Conservation (phyloP, 2,888 invertebrate species). For the Cephus pygmeus region DNA sequence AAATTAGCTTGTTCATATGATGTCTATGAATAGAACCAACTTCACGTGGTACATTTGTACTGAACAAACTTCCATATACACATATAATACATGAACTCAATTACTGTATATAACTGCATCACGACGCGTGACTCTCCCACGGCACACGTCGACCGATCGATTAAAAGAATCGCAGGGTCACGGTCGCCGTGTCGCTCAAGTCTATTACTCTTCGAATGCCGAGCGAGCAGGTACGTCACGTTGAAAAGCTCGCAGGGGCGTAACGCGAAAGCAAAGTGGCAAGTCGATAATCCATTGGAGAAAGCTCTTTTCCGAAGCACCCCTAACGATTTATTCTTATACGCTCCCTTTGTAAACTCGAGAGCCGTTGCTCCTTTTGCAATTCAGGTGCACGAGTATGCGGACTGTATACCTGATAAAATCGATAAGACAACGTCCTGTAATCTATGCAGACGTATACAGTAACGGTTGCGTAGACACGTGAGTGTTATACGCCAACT, state of each 20-base stretch:
- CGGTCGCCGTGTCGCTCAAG: neutral
- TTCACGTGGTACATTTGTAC: too few relatives aligned
- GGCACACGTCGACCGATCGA: neutral
- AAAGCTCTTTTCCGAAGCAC: neutral
- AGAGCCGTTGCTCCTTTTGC: neutral
- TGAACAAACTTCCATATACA: too few relatives aligned
- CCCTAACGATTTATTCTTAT: neutral
- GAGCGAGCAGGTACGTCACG: neutral
- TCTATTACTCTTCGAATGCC: neutral
- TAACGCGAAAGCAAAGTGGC: neutral
- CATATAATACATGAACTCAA: too few relatives aligned
- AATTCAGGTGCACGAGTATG: neutral
- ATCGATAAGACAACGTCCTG: neutral
- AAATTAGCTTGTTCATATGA: neutral
- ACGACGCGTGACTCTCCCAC: neutral
- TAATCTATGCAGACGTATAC: neutral
- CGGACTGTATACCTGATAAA: neutral
- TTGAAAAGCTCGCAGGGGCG: neutral
- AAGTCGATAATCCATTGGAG: neutral
- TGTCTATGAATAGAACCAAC: neutral
- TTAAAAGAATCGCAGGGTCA: neutral
- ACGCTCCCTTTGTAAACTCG: neutral
- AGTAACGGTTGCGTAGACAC: neutral
- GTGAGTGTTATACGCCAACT: neutral
- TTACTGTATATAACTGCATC: neutral